Evolutionary conservation across 1,140 invertebrate genomes (phyloP).

Genomic region (Stegodyphus mimosarum): DNA sequence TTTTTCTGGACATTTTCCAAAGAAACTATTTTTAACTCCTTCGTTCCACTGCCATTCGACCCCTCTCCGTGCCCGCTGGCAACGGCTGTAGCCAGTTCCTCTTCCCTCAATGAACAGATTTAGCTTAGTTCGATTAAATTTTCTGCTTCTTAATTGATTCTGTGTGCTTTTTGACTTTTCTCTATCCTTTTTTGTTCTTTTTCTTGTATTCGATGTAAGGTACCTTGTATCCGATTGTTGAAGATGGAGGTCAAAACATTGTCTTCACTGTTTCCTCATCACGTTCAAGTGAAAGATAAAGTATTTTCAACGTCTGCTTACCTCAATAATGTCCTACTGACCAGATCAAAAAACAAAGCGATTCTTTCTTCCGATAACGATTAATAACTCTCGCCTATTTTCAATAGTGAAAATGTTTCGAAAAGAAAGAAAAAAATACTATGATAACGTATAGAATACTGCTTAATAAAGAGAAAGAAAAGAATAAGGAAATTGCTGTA

Average conservation of each 20-base stretch:
- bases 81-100: not conserved
- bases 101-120: not conserved
- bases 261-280: not conserved
- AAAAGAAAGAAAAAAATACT: too few relatives aligned
- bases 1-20: conserved; percentile 33
- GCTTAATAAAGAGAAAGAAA: too few relatives aligned
- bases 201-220: too few relatives aligned
- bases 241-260: not conserved
- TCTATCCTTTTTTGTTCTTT: not conserved
- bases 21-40: conserved; percentile 17
- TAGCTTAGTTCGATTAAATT: not conserved
- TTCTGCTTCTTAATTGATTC: not conserved
- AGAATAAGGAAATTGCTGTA: too few relatives aligned
- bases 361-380: too few relatives aligned
- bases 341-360: too few relatives aligned
- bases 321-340: too few relatives aligned
- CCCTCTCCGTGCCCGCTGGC: not conserved
- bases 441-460: too few relatives aligned
- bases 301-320: too few relatives aligned
- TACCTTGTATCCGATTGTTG: too few relatives aligned
- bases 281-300: not conserved
- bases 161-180: not conserved
- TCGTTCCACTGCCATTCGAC: not conserved
- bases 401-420: too few relatives aligned
- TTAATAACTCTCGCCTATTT: too few relatives aligned